phyloP scores from a whole-genome alignment of 2,797 vertebrate genomes.

The Margarornis squamiger region DNA sequence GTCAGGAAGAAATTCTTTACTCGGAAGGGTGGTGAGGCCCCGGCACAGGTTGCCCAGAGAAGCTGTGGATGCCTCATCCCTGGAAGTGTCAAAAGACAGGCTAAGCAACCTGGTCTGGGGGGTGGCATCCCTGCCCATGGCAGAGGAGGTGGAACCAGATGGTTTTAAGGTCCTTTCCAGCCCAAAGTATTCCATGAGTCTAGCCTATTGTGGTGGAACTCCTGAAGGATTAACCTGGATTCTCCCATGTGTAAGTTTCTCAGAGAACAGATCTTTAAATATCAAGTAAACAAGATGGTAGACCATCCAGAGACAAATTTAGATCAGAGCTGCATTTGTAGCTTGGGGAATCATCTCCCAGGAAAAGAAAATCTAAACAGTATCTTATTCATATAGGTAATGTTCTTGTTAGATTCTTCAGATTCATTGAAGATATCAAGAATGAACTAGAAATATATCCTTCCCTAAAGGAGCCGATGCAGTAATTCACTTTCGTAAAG shows the following conservation, averaged over 20 bases:
- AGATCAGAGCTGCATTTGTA: neutral
- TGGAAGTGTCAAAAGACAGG: neutral
- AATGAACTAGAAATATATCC: neutral
- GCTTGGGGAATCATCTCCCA: neutral
- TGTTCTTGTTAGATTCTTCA: neutral
- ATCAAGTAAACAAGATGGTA: neutral
- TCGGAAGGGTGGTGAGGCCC: neutral
- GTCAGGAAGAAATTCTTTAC: neutral
- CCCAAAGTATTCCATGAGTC: neutral
- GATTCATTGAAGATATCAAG: neutral
- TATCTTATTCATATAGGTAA: neutral
- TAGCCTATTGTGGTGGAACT: neutral
- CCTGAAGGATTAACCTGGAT: neutral
- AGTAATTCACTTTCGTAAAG: neutral
- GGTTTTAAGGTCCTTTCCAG: neutral
- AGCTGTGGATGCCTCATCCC: neutral
- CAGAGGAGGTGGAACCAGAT: neutral
- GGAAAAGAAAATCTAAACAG: neutral
- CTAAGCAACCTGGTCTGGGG: accelerated
- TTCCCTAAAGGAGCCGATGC: neutral
- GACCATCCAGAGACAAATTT: neutral
- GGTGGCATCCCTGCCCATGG: neutral
- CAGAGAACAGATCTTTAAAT: neutral
- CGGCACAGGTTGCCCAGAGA: neutral
- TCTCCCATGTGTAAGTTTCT: neutral